phyloP scores from a whole-genome alignment of 2,888 invertebrate species.

The Drosophila infuscata region DNA sequence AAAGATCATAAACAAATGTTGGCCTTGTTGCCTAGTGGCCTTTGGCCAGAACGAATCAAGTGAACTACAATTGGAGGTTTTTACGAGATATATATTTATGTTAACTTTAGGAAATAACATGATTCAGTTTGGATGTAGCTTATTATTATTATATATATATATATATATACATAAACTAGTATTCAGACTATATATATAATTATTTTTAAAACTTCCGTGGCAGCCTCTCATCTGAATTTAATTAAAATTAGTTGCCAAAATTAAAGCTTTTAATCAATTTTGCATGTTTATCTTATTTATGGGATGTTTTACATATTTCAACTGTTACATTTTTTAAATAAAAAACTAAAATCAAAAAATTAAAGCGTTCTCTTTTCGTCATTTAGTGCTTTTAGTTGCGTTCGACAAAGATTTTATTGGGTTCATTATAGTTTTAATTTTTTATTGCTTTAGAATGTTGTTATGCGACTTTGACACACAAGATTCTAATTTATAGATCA shows the following conservation, averaged over 20 bases:
- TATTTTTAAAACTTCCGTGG: neutral
- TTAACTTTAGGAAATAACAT: neutral
- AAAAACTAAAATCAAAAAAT: constrained; percentile 10
- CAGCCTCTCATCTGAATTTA: neutral
- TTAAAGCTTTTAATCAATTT: constrained; percentile 23
- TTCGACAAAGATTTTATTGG: constrained; percentile 21
- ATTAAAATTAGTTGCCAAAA: constrained; percentile 7
- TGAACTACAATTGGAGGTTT: no score
- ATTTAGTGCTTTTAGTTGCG: constrained; percentile 31
- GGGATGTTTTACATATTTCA: constrained; percentile 18
- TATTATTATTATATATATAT: neutral
- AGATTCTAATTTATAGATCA: constrained; percentile 59
- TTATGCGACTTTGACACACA: constrained; percentile 67
- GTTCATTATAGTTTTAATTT: constrained; percentile 57
- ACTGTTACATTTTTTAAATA: constrained; percentile 43
- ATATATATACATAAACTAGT: neutral
- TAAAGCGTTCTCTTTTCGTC: constrained; percentile 55
- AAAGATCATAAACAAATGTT: constrained; percentile 11
- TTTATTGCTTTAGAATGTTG: constrained; percentile 80
- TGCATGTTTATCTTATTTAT: constrained; percentile 25
- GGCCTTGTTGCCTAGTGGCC: constrained; percentile 12
- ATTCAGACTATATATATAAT: neutral
- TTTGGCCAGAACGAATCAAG: neutral
- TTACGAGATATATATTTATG: neutral
- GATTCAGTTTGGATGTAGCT: neutral